Conservation (phyloP, 2,797 vertebrate species). For the Cossypha dichroa region DNA sequence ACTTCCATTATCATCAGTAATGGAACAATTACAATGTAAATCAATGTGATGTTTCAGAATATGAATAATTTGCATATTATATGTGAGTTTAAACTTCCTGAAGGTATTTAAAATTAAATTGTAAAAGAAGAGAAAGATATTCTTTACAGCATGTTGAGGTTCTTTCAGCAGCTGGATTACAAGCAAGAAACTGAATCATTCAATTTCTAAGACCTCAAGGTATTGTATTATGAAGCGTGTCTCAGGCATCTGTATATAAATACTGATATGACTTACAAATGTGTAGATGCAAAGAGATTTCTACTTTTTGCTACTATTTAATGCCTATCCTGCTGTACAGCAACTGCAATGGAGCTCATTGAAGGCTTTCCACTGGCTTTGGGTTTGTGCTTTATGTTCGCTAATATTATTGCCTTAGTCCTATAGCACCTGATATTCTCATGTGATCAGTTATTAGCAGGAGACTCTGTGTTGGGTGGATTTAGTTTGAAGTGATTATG, state of each 20-base stretch:
- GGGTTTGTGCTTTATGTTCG: background rate
- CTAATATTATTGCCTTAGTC: background rate
- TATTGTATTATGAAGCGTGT: background rate
- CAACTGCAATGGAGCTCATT: rapidly evolving
- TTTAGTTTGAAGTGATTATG: background rate
- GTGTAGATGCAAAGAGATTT: background rate
- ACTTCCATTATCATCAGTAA: slow-evolving; percentile 21
- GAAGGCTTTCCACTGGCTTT: background rate
- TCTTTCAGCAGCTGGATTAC: background rate
- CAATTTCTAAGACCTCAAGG: background rate
- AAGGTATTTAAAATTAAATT: slow-evolving; percentile 52
- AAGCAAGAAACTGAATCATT: background rate
- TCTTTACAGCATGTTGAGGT: background rate
- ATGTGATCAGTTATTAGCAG: background rate
- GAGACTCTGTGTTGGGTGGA: background rate
- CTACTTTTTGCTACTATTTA: background rate
- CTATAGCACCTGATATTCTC: background rate
- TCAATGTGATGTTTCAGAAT: slow-evolving; percentile 7
- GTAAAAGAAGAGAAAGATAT: background rate
- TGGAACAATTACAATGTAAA: slow-evolving; percentile 20
- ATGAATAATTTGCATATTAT: slow-evolving; percentile 34
- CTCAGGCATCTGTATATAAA: background rate
- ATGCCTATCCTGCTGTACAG: background rate
- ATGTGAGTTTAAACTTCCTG: slow-evolving; percentile 23
- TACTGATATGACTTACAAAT: background rate